phyloP scores from a whole-genome alignment of 2,888 invertebrate species.

The Stratiomys singularior region DNA sequence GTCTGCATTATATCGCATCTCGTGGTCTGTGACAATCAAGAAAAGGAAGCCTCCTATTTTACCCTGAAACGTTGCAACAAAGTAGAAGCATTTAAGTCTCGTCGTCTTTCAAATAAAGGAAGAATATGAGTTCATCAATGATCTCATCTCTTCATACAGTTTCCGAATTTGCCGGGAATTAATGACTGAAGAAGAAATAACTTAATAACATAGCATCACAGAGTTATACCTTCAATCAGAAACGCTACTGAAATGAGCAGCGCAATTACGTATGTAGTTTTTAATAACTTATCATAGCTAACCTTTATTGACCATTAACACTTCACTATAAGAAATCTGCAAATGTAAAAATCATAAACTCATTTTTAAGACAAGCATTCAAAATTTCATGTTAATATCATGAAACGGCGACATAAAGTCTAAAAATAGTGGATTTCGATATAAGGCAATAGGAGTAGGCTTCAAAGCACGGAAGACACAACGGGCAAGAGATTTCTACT shows the following conservation, averaged over 20 bases:
- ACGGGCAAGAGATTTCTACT: background rate
- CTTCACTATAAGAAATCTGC: background rate
- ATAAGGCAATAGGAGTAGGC: background rate
- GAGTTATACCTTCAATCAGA: background rate
- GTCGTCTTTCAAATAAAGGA: background rate
- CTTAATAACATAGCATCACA: background rate
- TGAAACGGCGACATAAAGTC: background rate
- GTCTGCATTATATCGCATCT: too few relatives aligned
- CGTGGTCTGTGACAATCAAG: too few relatives aligned
- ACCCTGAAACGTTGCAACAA: too few relatives aligned
- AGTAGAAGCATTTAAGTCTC: too few relatives aligned
- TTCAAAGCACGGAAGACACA: background rate
- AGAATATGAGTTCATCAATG: constrained; percentile 27
- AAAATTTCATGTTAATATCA: background rate
- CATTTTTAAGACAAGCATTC: background rate
- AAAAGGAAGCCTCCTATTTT: too few relatives aligned
- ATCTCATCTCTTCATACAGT: constrained; percentile 2
- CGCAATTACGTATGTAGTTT: background rate
- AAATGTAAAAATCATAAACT: too few relatives aligned
- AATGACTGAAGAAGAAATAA: constrained; percentile 1
- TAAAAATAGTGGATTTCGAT: background rate
- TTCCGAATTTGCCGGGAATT: background rate
- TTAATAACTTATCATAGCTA: background rate
- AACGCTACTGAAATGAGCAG: constrained; percentile 21
- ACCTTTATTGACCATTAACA: too few relatives aligned